Base-by-base conservation (phyloP, 2,113 vertebrate species). In the Oncorhynchus nerka region DNA sequence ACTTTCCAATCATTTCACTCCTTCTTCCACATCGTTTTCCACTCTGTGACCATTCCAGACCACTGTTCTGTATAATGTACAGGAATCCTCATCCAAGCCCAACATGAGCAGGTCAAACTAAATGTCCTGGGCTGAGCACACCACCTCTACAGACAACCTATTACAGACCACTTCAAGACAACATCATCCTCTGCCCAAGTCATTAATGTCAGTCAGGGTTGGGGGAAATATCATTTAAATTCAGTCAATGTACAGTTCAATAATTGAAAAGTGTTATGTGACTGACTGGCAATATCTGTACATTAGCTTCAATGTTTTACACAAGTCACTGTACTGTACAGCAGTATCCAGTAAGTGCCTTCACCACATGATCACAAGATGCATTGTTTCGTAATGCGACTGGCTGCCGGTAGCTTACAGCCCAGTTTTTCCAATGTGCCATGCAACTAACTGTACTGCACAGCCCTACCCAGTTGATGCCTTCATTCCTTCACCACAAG, bases 11-110 rank as follows among this genome's bases (percentile, higher is more conserved):
- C 59, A 67, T 77, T 79, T 75, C 75, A 72, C 68, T 68, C 28
- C 66, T 76, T 75, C 74, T 62, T 24, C 59, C 66, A 61, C 68
- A 76, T 51, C 61, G 80, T 65, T 69, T 75, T 84, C 75, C 49
- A 24, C 68, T 70, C 48, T 34, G 57, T 76, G 75, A 78, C 73
- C 82, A 71, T 85, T 87, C 70, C 74, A 77, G n/a, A 48, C 77
- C 72, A 77, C 32, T 84, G 74, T 74, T 79, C 81, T 71, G 32
- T 73, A 26, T 20, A 68, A 76, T 49, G 55, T 75, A 81, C 73
- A 70, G 16, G 71, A 76, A 74, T 71, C 51, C n/a, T 67, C 20
- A 32, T 71, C 67, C 55, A 70, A 51, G n/a, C 57, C 73, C 67
- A 85, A 83, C 83, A 83, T 24, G 39, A 45, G 39, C 39, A 70